Evolutionary conservation across 2,888 invertebrate genomes (phyloP), one percentile per base, ranked within the genome.

Genomic region (Alloplasta piceator): DNA sequence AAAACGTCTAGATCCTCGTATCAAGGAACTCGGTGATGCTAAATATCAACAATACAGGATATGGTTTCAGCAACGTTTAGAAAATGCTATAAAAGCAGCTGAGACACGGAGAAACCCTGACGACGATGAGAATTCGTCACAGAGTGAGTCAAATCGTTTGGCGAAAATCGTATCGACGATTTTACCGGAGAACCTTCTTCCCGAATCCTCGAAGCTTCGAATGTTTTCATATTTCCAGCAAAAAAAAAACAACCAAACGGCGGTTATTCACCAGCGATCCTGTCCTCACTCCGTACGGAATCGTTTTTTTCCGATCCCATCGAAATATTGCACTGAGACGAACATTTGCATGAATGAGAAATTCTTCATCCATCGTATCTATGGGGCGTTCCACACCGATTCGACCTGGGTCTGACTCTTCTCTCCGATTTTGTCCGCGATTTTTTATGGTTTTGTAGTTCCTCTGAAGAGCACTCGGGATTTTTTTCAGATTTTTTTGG

Each of bases 11-110:
- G 97, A 98, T 95, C 97, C 97, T 78, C 94, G 95, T 89, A 94
- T 97, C 85, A 96, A 96, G 88, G 94, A 95, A 87, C 94, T 96
- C 78, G 95, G 96, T 50, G 94, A 95, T 90, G 94, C 94, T 72
- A 96, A 96, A 85, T 95, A 96, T 85, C 92, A 92, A 16, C 95
- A 97, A 89, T 95, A 97, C 91, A 94, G 94, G 85, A 94, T 93
- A 78, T 98, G 98, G 98, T 95, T 98, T 91, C 94, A 96, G 90
- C 95, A 95, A 91, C 94, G 97, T 82, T 94, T 98, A 89, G 97
- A 97, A 88, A 96, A 97, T 92, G 98, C 98, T 1, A 96, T 97
- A 79, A 96, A 96, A 68, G 97, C 97, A 6, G 96, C 97, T 9
- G 95, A 95, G 81, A 89, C 38, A 78, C 84, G 76, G 6, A 79